These are phyloP conservation scores for Pachycephus smyrnensis DNA, from an alignment of 2,888 invertebrate species.

Conservation along the genomic window DNA sequence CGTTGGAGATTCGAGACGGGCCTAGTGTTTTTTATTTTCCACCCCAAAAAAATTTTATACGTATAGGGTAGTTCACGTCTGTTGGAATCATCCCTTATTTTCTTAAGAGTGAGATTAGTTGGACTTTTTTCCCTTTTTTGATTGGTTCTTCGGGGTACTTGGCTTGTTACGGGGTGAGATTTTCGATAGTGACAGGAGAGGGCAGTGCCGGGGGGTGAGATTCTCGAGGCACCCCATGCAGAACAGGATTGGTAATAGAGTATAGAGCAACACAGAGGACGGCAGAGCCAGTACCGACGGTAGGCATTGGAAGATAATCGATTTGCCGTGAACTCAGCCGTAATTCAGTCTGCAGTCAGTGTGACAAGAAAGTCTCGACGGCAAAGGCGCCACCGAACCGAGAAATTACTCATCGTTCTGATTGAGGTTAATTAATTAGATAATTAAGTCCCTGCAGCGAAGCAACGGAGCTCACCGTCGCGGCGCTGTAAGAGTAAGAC, in stretches of 20 bases:
- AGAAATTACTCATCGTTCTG: slow-evolving; percentile 68
- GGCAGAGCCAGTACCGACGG: slow-evolving; percentile 12
- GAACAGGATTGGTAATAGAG: neutral
- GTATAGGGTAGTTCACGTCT: neutral
- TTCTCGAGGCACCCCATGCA: neutral
- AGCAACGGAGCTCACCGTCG: slow-evolving; percentile 34
- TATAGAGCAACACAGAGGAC: neutral
- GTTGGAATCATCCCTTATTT: neutral
- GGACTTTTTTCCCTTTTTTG: neutral
- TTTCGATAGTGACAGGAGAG: neutral
- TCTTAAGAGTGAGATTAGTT: neutral
- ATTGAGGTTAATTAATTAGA: slow-evolving; percentile 68
- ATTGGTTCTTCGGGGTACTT: neutral
- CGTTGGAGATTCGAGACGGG: slow-evolving; percentile 3
- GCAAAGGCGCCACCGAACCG: slow-evolving; percentile 66
- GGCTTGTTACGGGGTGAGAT: neutral
- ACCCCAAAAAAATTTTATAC: neutral
- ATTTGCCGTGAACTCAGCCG: slow-evolving; percentile 66
- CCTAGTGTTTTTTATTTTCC: neutral
- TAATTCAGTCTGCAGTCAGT: slow-evolving; percentile 62
- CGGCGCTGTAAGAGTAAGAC: neutral
- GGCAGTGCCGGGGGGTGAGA: neutral
- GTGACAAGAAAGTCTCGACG: slow-evolving; percentile 64
- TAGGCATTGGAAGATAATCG: slow-evolving; percentile 60
- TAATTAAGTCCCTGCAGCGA: slow-evolving; percentile 62